Evolutionary conservation across 1,140 invertebrate species (phyloP).

Genomic region (Pogonomyrmex barbatus): DNA sequence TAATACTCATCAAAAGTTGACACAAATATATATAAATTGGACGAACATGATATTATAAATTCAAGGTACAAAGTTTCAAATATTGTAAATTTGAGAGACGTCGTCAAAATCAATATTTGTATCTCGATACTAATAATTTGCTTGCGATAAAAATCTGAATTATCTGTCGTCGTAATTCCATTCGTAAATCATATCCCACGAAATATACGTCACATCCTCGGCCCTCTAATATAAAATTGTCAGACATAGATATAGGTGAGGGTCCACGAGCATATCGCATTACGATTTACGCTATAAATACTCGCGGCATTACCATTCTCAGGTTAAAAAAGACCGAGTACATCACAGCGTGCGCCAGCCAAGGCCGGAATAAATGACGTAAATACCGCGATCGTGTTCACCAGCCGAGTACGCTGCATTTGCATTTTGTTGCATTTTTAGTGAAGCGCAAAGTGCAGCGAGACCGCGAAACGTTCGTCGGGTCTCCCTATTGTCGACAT

Average conservation of each 20-base stretch:
- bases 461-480: neutral
- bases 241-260: neutral
- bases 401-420: constrained; percentile 11
- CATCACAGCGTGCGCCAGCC: neutral
- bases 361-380: constrained; percentile 38
- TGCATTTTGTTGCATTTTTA: neutral
- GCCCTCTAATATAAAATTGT: neutral
- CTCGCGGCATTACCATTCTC: constrained; percentile 16
- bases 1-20: neutral
- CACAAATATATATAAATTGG: neutral
- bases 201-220: constrained; percentile 11
- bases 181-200: neutral
- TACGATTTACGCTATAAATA: constrained; percentile 46
- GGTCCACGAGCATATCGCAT: neutral
- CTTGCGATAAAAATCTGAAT: neutral
- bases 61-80: neutral
- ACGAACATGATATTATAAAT: neutral
- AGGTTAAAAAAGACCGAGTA: constrained; percentile 15
- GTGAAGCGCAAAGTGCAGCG: neutral
- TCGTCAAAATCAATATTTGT: neutral
- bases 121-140: neutral
- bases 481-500: constrained; percentile 6
- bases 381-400: constrained; percentile 16
- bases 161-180: neutral
- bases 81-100: neutral